phyloP scores from a whole-genome alignment of 2,888 invertebrate genomes.

The Diabrotica balteata region DNA sequence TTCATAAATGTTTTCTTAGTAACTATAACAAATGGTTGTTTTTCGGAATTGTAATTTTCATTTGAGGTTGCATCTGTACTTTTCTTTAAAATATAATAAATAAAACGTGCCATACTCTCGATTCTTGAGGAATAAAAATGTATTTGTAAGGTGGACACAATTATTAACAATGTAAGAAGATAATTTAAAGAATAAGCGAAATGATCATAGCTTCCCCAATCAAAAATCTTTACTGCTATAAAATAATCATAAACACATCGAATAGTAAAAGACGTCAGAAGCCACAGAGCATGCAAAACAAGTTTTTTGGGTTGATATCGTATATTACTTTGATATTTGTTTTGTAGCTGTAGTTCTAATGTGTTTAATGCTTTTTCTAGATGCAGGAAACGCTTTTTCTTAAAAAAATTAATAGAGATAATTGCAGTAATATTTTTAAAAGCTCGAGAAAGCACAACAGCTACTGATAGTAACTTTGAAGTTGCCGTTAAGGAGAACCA shows the following conservation, averaged over 20 bases:
- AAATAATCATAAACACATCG: too few species aligned
- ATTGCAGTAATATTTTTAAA: slow-evolving; percentile 18
- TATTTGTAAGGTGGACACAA: neutral
- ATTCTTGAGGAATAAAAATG: slow-evolving; percentile 5
- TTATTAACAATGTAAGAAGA: too few species aligned
- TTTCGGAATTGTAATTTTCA: neutral
- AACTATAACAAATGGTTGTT: neutral
- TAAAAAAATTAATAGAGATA: slow-evolving; percentile 16
- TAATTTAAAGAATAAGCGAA: too few species aligned
- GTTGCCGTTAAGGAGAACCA: neutral
- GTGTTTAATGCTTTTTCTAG: slow-evolving; percentile 11
- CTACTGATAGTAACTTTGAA: neutral
- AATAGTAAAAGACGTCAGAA: too few species aligned
- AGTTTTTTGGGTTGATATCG: neutral
- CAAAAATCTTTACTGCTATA: too few species aligned
- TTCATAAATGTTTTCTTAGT: neutral
- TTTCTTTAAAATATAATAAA: neutral
- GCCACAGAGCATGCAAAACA: too few species aligned
- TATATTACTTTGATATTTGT: slow-evolving; percentile 17
- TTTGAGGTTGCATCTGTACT: neutral
- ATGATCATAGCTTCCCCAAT: too few species aligned
- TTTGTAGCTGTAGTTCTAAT: slow-evolving; percentile 23
- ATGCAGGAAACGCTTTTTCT: slow-evolving; percentile 14
- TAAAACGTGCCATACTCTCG: neutral
- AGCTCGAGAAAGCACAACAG: neutral